These are phyloP conservation scores for Phenganax marumi DNA, from an alignment of 92 coral and sea anemone species.

Conservation along the genomic window DNA sequence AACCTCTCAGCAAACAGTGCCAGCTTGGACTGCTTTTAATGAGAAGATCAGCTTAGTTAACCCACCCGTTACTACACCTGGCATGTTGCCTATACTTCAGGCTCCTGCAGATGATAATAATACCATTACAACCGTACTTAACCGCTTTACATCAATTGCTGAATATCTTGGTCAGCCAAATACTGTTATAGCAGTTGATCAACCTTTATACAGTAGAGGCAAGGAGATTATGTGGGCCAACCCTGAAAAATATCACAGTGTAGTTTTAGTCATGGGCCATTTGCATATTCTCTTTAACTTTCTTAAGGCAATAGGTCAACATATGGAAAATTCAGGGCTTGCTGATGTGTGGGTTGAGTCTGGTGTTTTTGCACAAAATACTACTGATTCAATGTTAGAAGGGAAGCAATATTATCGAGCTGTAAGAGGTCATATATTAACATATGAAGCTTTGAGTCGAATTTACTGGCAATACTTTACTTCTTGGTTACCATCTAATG, in stretches of 20 bases:
- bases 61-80: constrained; percentile 28
- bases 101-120: constrained; percentile 43
- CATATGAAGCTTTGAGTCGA: constrained; percentile 28
- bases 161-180: constrained; percentile 30
- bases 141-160: constrained; percentile 31
- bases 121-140: constrained; percentile 23
- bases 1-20: constrained; percentile 12
- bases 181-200: constrained; percentile 28
- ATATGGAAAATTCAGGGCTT: constrained; percentile 33
- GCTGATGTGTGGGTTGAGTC: constrained; percentile 38
- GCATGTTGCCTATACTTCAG: constrained; percentile 38
- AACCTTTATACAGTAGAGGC: constrained; percentile 28
- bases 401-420: constrained; percentile 34
- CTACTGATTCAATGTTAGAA: constrained; percentile 25
- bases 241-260: constrained; percentile 9
- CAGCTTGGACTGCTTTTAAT: constrained; percentile 38
- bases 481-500: not conserved
- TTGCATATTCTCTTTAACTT: constrained; percentile 30
- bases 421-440: constrained; percentile 34
- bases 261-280: constrained; percentile 27
- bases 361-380: constrained; percentile 24
- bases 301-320: constrained; percentile 12
- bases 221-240: constrained; percentile 29
- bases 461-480: constrained; percentile 17
- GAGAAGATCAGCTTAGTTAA: constrained; percentile 21